Evolutionary conservation across 2,113 vertebrate species (phyloP), one percentile per base, ranked within the genome.

Genomic region (Hippoglossus stenolepis): DNA sequence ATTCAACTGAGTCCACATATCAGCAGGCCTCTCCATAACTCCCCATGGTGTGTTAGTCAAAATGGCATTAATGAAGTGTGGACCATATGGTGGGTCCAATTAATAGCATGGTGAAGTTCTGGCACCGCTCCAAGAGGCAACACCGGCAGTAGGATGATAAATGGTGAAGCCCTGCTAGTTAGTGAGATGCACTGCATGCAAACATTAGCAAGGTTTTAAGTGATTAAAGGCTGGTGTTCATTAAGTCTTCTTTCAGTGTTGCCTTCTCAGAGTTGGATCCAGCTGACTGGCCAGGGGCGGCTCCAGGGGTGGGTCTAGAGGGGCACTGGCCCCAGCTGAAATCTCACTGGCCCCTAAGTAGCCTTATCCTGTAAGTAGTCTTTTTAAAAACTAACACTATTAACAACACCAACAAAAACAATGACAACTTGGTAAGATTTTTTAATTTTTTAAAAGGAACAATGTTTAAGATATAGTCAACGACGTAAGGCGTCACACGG

Each of bases 1-100:
- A 77, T 66, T 72, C 70, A 75, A 63, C 53, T 63, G 81, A 86
- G 63, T 79, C 70, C 70, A 85, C 84, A 82, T 86, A 68, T 76
- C 81, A 89, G 65, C 66, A 47, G 65, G 59, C 69, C 49, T 69
- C 77, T 76, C 31, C 57, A 68, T 21, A 66, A 82, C 64, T 59
- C 80, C 67, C 56, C 21, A 63, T 70, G 24, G 65, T 77, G 72
- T 71, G 83, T 75, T 75, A 82, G 75, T 56, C 18, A 78, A 80
- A 80, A 71, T 65, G 40, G 63, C 58, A 79, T 66, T 79, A 47
- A 78, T 79, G 51, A 75, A 58, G 63, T 5, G 26, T 26, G 2
- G 2, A 72, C 67, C 85, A 85, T 66, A 87, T 73, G 83, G 82
- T 10, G 45, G 10, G 14, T 21, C 26, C 57, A 75, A 73, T 77